Evolutionary conservation across 2,113 vertebrate species (phyloP), one percentile per base, ranked within the genome.

Genomic region (Lipophrys pholis): DNA sequence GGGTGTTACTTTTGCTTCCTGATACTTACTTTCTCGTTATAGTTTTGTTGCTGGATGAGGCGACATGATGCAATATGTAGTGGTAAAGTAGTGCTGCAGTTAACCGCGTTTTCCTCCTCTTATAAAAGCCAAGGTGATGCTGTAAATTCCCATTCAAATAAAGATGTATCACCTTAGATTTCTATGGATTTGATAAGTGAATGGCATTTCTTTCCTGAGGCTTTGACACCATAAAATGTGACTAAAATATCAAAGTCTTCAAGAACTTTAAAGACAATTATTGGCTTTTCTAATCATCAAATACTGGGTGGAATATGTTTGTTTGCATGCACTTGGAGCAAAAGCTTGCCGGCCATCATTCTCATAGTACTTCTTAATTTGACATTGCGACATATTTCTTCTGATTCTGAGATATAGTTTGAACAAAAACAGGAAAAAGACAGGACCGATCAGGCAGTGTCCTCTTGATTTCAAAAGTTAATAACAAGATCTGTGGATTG

Each of bases 1-100:
- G 81, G 86, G 79, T 87, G 65, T 85, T 88, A 86, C 78, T 87
- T 86, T 88, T 57, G 67, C 73, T 85, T 82, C 35, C 86, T 89
- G 84, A 89, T 79, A 78, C 85, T 88, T 80, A 84, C 87, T 68
- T 60, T 81, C 87, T 88, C 81, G 85, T 89, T 86, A 85, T 84
- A 85, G 73, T 87, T 87, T 89, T 69, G 68, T 76, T 16, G 58
- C 78, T 79, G 80, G 54, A 70, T 61, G 71, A 84, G 77, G 80
- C 71, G 82, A 75, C 61, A 86, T 86, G 84, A 89, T 89, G 84
- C 83, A 90, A 87, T 69, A 48, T 80, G 67, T 87, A 84, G 81
- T 80, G 83, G 61, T 53, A 41, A 70, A 76, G 41, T 50, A 76
- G 69, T 51, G 41, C 48, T 62, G 53, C 45, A 69, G 61, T 87